Evolutionary conservation across 2,113 vertebrate species (phyloP).

Genomic region (Rhea americana): DNA sequence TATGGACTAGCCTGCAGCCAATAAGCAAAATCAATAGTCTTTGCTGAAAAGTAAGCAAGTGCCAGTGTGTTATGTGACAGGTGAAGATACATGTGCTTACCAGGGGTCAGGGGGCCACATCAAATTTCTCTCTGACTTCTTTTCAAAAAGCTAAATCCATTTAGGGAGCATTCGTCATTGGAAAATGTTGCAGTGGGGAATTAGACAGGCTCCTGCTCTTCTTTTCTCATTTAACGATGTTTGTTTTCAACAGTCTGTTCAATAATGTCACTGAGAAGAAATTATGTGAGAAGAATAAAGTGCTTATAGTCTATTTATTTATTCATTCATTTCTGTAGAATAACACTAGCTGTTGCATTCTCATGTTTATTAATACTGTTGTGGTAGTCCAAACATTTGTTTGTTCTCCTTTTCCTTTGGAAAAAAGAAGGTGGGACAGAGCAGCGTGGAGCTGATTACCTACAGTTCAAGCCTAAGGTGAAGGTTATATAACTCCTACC

Average conservation of each 20-base stretch:
- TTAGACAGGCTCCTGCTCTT: conserved; percentile 74
- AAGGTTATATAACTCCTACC: conserved; percentile 39
- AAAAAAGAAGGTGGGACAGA: conserved; percentile 16
- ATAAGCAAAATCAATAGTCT: conserved; percentile 91
- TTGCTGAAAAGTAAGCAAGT: conserved; percentile 86
- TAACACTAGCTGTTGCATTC: conserved; percentile 75
- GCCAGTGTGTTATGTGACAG: conserved; percentile 84
- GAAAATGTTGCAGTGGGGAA: conserved; percentile 81
- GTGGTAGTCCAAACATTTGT: conserved; percentile 67
- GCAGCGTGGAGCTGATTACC: conserved; percentile 41
- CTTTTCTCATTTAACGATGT: conserved; percentile 84
- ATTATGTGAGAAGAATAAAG: conserved; percentile 86
- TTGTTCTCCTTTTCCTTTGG: conserved; percentile 57
- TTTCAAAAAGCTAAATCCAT: conserved; percentile 85
- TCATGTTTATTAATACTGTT: conserved; percentile 79
- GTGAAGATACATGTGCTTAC: conserved; percentile 86
- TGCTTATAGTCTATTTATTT: conserved; percentile 79
- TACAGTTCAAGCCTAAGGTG: conserved; percentile 45
- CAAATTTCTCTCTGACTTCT: conserved; percentile 86
- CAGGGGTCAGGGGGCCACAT: conserved; percentile 83
- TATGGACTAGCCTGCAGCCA: conserved; percentile 90
- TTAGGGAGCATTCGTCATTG: conserved; percentile 83
- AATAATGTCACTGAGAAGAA: conserved; percentile 82
- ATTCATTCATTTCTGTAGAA: conserved; percentile 82
- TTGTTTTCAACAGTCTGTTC: conserved; percentile 86